These are phyloP conservation scores for Temnothorax unifasciatus DNA, from an alignment of 2,888 invertebrate genomes.

Conservation along the genomic window DNA sequence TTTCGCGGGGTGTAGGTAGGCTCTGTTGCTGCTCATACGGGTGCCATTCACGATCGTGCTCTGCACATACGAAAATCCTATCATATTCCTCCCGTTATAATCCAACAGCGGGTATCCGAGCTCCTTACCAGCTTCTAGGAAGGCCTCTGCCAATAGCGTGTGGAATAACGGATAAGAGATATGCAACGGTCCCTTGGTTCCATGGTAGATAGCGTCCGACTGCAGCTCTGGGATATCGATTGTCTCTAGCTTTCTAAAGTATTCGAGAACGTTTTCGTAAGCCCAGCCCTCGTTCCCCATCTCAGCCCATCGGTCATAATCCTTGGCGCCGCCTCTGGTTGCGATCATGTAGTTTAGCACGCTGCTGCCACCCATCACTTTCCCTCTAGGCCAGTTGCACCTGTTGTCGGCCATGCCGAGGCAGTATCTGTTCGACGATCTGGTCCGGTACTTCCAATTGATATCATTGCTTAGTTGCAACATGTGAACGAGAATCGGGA, in stretches of 20 bases:
- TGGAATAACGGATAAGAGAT: conserved; percentile 88
- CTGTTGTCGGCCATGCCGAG: conserved; percentile 86
- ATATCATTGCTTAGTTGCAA: conserved; percentile 90
- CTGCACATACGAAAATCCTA: conserved; percentile 89
- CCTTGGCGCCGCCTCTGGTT: conserved; percentile 90
- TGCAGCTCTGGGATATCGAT: conserved; percentile 87
- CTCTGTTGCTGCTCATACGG: conserved; percentile 90
- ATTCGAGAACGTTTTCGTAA: conserved; percentile 91
- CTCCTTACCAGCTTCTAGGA: conserved; percentile 89
- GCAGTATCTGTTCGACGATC: conserved; percentile 91
- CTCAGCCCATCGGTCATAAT: conserved; percentile 92
- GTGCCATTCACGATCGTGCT: conserved; percentile 90
- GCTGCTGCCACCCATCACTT: conserved; percentile 93
- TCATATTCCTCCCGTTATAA: conserved; percentile 88
- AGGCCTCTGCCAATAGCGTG: conserved; percentile 88
- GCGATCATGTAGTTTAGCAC: conserved; percentile 94
- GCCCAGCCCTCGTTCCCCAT: conserved; percentile 92
- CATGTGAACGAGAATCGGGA: conserved; percentile 91
- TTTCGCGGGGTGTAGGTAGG: conserved; percentile 89
- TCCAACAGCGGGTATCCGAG: conserved; percentile 88
- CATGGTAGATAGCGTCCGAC: conserved; percentile 87
- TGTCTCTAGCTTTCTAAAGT: conserved; percentile 93
- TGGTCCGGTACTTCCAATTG: conserved; percentile 94
- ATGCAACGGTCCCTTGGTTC: conserved; percentile 88
- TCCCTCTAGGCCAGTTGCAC: conserved; percentile 88